phyloP scores from a whole-genome alignment of 2,113 vertebrate genomes.

The Parus major region DNA sequence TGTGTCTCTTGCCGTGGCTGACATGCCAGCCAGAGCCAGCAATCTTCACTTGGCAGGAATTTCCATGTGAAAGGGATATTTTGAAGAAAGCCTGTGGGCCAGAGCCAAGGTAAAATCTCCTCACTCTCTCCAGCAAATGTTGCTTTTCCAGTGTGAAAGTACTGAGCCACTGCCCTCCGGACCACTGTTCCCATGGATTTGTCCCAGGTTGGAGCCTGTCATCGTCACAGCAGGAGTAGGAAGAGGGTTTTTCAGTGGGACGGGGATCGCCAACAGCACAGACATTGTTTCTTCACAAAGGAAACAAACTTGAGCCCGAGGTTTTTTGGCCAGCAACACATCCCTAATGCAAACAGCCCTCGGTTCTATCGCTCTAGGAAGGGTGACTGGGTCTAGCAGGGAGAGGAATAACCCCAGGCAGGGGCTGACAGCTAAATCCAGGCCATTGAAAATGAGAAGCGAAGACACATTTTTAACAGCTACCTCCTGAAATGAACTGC shows the following conservation, averaged over 20 bases:
- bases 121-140: not conserved
- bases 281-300: not conserved
- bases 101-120: slow-evolving; percentile 35
- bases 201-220: slow-evolving; percentile 16
- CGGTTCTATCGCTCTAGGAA: not conserved
- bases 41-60: slow-evolving; percentile 54
- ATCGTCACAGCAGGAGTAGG: slow-evolving; percentile 7
- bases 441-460: not conserved
- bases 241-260: not conserved
- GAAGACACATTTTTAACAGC: not conserved
- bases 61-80: slow-evolving; percentile 58
- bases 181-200: slow-evolving; percentile 10
- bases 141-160: slow-evolving; percentile 23
- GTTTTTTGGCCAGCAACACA: not conserved
- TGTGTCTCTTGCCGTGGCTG: not conserved
- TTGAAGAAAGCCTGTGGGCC: slow-evolving; percentile 1
- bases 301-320: not conserved
- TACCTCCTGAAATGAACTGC: not conserved
- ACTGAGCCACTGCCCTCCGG: not conserved
- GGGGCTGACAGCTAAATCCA: not conserved
- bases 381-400: not conserved
- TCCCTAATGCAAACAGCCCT: not conserved
- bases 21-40: not conserved
- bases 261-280: not conserved
- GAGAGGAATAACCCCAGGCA: not conserved